Evolutionary conservation across 2,888 invertebrate genomes (phyloP).

Genomic region (Petrolisthes manimaculis): DNA sequence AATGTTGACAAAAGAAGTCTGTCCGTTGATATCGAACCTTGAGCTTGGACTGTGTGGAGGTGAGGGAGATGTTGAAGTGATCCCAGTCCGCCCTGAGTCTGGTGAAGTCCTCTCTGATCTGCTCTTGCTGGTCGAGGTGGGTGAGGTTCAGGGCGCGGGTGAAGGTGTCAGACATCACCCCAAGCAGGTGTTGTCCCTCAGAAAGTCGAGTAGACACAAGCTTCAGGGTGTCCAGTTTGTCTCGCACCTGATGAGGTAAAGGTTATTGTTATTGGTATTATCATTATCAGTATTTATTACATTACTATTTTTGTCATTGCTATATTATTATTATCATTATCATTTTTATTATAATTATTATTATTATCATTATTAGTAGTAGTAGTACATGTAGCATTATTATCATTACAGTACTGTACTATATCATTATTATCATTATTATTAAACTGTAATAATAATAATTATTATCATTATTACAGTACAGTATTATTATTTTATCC

Average conservation of each 20-base stretch:
- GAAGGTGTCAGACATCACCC: constrained; percentile 86
- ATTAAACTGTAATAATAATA: too few species aligned
- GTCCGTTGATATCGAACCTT: constrained; percentile 71
- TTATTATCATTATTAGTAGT: neutral
- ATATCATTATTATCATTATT: too few species aligned
- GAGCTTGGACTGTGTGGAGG: constrained; percentile 85
- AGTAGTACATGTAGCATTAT: too few species aligned
- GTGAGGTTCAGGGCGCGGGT: constrained; percentile 85
- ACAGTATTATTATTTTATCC: too few species aligned
- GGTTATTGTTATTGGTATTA: neutral
- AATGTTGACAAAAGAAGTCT: too few species aligned
- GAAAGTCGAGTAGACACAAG: constrained; percentile 71
- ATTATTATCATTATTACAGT: too few species aligned
- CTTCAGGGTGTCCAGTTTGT: constrained; percentile 64
- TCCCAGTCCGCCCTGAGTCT: constrained; percentile 89
- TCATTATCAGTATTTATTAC: too few species aligned
- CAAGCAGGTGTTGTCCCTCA: constrained; percentile 81
- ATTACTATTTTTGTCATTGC: too few species aligned
- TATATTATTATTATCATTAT: too few species aligned
- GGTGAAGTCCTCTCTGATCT: constrained; percentile 81
- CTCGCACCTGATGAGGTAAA: constrained; percentile 67
- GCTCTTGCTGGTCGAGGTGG: constrained; percentile 79
- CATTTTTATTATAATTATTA: neutral
- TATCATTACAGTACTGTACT: too few species aligned
- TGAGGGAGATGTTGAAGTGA: constrained; percentile 87